These are phyloP conservation scores for Bathybates hornii DNA, from an alignment of 2,113 vertebrate species.

Conservation along the genomic window DNA sequence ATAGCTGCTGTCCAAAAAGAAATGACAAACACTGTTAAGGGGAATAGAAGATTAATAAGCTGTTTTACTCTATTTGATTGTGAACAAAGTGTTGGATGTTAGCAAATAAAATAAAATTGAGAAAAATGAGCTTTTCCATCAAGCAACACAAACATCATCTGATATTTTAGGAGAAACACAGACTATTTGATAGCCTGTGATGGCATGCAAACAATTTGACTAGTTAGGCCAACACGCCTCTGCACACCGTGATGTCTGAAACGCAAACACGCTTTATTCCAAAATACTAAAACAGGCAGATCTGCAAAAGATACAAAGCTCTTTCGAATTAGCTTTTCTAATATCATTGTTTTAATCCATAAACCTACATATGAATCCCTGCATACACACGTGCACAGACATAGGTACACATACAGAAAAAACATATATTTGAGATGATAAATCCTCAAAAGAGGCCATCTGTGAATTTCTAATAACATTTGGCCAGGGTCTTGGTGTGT, in stretches of 20 bases:
- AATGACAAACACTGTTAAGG: background rate
- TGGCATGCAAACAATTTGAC: background rate
- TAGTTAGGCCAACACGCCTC: background rate
- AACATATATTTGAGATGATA: background rate
- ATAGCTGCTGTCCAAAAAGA: background rate
- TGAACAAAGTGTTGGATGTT: background rate
- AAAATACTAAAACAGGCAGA: background rate
- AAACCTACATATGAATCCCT: background rate
- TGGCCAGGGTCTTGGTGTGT: slow-evolving; percentile 30
- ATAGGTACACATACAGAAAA: background rate
- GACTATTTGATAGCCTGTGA: background rate
- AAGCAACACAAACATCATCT: background rate
- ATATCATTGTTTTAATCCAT: background rate
- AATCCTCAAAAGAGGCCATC: slow-evolving; percentile 35
- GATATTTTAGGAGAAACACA: slow-evolving; percentile 3
- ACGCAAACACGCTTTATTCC: background rate
- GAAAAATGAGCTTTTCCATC: background rate
- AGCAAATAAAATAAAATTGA: background rate
- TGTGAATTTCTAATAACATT: slow-evolving; percentile 46
- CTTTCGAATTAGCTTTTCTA: background rate
- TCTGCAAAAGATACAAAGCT: background rate
- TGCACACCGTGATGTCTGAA: background rate
- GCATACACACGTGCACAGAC: background rate
- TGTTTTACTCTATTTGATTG: background rate
- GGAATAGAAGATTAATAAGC: background rate